Evolutionary conservation across 2,797 vertebrate genomes (phyloP).

Genomic region (Neosilurus hyrtlii): DNA sequence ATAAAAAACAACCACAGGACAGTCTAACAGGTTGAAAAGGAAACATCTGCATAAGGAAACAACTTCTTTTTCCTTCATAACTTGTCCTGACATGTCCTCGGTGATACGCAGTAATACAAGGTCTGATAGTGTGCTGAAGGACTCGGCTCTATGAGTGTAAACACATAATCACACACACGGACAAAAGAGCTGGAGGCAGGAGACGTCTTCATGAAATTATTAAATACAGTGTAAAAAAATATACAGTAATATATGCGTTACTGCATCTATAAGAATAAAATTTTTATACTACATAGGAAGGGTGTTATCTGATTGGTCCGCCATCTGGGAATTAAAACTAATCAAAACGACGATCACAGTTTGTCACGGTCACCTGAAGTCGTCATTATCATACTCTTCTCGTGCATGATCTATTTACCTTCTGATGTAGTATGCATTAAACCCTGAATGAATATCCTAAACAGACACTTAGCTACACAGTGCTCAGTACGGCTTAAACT

Average conservation of each 20-base stretch:
- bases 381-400: too few species aligned
- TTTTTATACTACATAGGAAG: too few species aligned
- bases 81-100: constrained; percentile 28
- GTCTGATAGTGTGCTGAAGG: constrained; percentile 13
- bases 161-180: background rate
- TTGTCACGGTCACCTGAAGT: too few species aligned
- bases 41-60: background rate
- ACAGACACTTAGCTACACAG: too few species aligned
- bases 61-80: background rate
- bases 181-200: background rate
- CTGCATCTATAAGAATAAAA: background rate
- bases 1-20: background rate
- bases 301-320: too few species aligned
- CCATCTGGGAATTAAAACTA: too few species aligned
- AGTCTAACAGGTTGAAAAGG: background rate
- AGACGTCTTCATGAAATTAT: background rate
- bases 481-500: too few species aligned
- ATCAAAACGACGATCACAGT: too few species aligned
- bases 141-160: background rate
- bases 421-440: too few species aligned
- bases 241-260: too few species aligned
- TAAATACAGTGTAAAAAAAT: background rate
- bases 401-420: too few species aligned
- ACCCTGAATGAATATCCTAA: too few species aligned
- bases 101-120: background rate